Percentiles rank a stretch among this genome's conserved stretches.
Conservation (phyloP, 2,113 vertebrate genomes). For the Oryzias celebensis region DNA sequence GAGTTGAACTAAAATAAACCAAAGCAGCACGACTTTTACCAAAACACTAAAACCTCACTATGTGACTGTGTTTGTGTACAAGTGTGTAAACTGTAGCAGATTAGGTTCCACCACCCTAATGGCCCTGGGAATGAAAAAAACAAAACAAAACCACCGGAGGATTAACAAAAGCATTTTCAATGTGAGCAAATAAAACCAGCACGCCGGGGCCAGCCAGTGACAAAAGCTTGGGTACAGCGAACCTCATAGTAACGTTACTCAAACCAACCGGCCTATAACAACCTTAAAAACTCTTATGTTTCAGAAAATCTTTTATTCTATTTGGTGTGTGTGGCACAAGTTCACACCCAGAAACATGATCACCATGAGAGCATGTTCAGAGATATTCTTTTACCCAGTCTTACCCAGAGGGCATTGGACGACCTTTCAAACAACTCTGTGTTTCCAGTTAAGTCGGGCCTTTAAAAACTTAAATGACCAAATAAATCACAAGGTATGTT, state of each 20-base stretch:
- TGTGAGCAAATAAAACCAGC: constrained; percentile 54
- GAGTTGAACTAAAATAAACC: constrained; percentile 18
- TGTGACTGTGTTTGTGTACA: constrained; percentile 31
- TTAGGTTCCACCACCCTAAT: constrained; percentile 47
- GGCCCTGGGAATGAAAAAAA: constrained; percentile 46
- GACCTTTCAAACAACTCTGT: constrained; percentile 10
- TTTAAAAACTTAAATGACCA: constrained; percentile 43
- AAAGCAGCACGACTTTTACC: constrained; percentile 22
- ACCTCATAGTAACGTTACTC: neutral
- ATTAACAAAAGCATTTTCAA: constrained; percentile 54
- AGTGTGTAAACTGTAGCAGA: constrained; percentile 25
- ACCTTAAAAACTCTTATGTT: constrained; percentile 9
- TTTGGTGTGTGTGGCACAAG: constrained; percentile 6
- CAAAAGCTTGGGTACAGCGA: constrained; percentile 11
- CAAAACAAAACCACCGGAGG: constrained; percentile 43
- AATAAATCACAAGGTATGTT: constrained; percentile 45
- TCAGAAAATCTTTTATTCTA: neutral
- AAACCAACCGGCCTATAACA: constrained; percentile 2
- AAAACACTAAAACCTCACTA: constrained; percentile 17
- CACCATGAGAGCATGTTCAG: neutral
- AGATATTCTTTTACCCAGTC: constrained; percentile 29
- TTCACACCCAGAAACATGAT: neutral
- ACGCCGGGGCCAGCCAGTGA: constrained; percentile 36
- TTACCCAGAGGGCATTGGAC: constrained; percentile 4
- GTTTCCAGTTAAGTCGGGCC: constrained; percentile 33